These are phyloP conservation scores for Pollenia amentaria DNA, from an alignment of 2,888 invertebrate species.

Conservation along the genomic window DNA sequence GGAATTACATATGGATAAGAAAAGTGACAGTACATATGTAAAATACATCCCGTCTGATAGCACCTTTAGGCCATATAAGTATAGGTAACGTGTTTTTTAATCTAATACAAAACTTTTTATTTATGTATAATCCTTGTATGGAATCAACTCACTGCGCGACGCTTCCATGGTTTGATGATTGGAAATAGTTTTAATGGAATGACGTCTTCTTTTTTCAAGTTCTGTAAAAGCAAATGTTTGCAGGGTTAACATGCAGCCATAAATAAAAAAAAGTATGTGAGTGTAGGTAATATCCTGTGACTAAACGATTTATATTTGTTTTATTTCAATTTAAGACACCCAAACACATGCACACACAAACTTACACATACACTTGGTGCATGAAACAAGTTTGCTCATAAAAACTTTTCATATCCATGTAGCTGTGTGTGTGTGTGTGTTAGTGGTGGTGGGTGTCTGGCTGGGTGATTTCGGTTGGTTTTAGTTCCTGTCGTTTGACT, in stretches of 20 bases:
- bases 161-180: too few relatives aligned
- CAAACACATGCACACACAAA: conserved; percentile 10
- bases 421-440: conserved; percentile 64
- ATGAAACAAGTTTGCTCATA: conserved; percentile 39
- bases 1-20: too few relatives aligned
- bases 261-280: conserved; percentile 48
- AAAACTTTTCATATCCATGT: not conserved
- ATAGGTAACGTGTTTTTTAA: too few relatives aligned
- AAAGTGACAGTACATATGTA: too few relatives aligned
- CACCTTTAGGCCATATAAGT: too few relatives aligned
- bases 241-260: not conserved
- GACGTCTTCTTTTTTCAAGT: too few relatives aligned
- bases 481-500: conserved; percentile 75
- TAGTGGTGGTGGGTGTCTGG: conserved; percentile 69
- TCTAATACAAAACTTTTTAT: too few relatives aligned
- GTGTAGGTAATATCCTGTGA: conserved; percentile 85
- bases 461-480: conserved; percentile 69
- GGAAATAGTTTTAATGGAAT: too few relatives aligned
- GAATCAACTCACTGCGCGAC: too few relatives aligned
- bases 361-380: conserved; percentile 59
- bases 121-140: too few relatives aligned
- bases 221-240: too few relatives aligned
- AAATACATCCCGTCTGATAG: too few relatives aligned
- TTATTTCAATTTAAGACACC: conserved; percentile 81
- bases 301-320: conserved; percentile 85